Conservation (phyloP, 1,140 invertebrate species). For the Asbolus verrucosus region DNA sequence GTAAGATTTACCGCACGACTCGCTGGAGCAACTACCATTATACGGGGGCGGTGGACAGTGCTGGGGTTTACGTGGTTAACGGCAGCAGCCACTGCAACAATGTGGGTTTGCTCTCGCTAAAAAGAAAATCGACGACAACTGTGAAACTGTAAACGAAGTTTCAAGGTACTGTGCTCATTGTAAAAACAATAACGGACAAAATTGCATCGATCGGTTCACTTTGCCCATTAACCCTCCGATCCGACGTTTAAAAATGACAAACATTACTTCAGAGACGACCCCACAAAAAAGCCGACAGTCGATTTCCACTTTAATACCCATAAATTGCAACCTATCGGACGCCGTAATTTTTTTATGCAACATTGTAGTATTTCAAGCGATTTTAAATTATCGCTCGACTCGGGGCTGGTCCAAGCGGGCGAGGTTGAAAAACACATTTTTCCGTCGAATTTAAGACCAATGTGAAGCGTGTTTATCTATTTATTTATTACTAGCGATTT, state of each 20-base stretch:
- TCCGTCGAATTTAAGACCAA: no score
- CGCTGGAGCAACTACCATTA: slow-evolving; percentile 61
- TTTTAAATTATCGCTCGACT: no score
- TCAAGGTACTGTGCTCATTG: not conserved
- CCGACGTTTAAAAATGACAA: not conserved
- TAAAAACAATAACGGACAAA: not conserved
- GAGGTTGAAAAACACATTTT: no score
- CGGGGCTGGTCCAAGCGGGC: no score
- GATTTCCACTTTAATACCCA: not conserved
- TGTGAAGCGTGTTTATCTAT: no score
- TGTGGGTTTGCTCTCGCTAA: slow-evolving; percentile 55
- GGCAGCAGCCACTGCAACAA: slow-evolving; percentile 57
- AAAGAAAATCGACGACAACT: slow-evolving; percentile 54
- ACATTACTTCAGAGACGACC: not conserved
- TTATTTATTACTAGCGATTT: no score
- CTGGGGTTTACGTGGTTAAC: slow-evolving; percentile 61
- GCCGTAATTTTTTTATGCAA: not conserved
- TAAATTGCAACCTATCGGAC: slow-evolving; percentile 1
- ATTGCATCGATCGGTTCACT: not conserved
- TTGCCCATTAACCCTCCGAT: not conserved
- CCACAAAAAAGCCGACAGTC: not conserved
- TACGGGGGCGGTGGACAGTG: slow-evolving; percentile 57
- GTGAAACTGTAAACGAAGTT: slow-evolving; percentile 22
- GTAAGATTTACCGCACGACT: slow-evolving; percentile 55
- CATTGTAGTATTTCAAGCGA: no score